phyloP scores from a whole-genome alignment of 2,113 vertebrate species.

The Mastomys natalensis region DNA sequence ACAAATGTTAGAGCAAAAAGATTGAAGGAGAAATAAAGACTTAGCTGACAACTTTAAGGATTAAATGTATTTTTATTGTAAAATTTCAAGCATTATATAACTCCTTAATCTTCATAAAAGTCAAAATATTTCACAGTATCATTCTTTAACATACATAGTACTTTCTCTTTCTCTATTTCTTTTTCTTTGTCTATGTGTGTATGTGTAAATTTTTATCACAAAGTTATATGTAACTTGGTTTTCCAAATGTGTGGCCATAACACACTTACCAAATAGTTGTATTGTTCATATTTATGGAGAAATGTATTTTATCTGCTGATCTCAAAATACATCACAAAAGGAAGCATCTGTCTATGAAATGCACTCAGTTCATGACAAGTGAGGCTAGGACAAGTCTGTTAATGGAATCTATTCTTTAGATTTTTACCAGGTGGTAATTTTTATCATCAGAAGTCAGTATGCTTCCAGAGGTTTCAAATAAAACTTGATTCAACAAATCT shows the following conservation, averaged over 20 bases:
- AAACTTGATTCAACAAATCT: not conserved
- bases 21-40: not conserved
- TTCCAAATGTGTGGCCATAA: conserved; percentile 57
- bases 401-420: not conserved
- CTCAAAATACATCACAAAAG: conserved; percentile 45
- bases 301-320: conserved; percentile 41
- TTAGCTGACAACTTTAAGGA: not conserved
- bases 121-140: not conserved
- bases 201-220: not conserved
- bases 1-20: not conserved
- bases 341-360: conserved; percentile 29
- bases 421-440: conserved; percentile 46
- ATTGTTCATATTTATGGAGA: conserved; percentile 26
- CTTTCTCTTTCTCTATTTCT: not conserved
- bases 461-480: conserved; percentile 20
- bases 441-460: not conserved
- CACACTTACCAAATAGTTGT: conserved; percentile 45
- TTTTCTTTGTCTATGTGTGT: not conserved
- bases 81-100: not conserved
- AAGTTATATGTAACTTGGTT: conserved; percentile 19
- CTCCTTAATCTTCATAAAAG: not conserved
- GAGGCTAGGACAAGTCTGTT: not conserved
- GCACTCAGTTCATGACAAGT: not conserved
- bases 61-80: not conserved
- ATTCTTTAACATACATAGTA: not conserved